Evolutionary conservation across 2,888 invertebrate genomes (phyloP), one percentile per base, ranked within the genome.

Genomic region (Agriopis leucophaearia): DNA sequence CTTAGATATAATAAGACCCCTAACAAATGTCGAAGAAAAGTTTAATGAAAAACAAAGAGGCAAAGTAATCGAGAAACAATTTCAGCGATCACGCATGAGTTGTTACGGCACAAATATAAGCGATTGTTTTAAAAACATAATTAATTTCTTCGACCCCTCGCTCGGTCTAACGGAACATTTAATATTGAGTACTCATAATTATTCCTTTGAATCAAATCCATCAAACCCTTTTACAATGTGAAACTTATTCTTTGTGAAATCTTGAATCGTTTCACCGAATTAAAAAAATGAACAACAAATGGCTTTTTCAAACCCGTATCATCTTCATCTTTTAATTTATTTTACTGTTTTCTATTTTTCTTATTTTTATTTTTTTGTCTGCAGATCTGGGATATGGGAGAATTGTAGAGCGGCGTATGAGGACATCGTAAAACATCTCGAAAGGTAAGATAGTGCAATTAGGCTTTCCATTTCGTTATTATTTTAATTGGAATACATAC

Each of bases 351-450:
- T 76, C 82, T 78, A 74, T 86, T 88, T 87, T 82, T 87, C 87
- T 90, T 88, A 87, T 89, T 91, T 87, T 87, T 85, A 86, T 82
- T 90, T 88, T 81, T 92, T 92, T 94, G 92, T 92, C 95, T 91
- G 77, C 94, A 96, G 96, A 90, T 97, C 97, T 88, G 97, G 97
- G 83, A 97, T 98, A 88, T 98, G 98, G 98, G 98, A 98, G 95
- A 98, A 98, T 94, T 98, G 98, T 95, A 96, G 98, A 92, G 98
- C 98, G 77, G 98, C 98, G 81, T 98, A 98, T 92, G 98, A 98
- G 94, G 98, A 98, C 94, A 98, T 98, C 92, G 98, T 98, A 81
- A 98, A 98, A 95, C 98, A 98, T 91, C 96, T 98, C 88, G 98
- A 98, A 95, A 97, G 98, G 97, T 97, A 96, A 95, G 96, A 90